Percentiles rank a stretch among this genome's conserved stretches.
phyloP scores from a whole-genome alignment of 2,797 vertebrate genomes.

The Pseudochirops corinnae region DNA sequence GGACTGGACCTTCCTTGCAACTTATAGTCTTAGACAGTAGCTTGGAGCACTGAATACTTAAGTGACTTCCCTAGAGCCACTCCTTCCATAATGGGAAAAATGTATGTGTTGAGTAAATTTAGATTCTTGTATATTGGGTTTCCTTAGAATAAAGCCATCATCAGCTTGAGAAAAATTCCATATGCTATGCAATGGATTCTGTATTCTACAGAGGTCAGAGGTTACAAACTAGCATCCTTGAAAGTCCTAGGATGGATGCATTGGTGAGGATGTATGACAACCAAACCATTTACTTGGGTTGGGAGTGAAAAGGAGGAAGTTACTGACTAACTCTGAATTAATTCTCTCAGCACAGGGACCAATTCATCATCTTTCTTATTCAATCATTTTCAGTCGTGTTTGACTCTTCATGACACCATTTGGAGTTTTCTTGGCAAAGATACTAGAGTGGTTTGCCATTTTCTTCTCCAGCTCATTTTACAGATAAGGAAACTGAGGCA shows the following conservation, averaged over 20 bases:
- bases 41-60: neutral
- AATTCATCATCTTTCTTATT: neutral
- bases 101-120: neutral
- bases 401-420: neutral
- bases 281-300: neutral
- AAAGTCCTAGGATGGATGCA: neutral
- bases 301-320: neutral
- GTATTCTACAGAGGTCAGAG: neutral
- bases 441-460: neutral
- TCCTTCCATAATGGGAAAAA: neutral
- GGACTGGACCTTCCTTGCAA: neutral
- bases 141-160: neutral
- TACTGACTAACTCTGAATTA: neutral
- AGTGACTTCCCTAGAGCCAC: neutral
- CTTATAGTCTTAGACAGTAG: neutral
- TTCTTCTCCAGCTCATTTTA: too few relatives aligned
- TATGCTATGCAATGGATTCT: neutral
- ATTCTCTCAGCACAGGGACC: neutral
- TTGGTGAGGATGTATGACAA: neutral
- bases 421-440: neutral
- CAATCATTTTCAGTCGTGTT: neutral
- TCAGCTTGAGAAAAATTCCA: neutral
- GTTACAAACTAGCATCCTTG: neutral
- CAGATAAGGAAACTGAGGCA: neutral
- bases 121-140: neutral